Evolutionary conservation across 2,888 invertebrate species (phyloP), one percentile per base, ranked within the genome.

Genomic region (Iphiclides podalirius): DNA sequence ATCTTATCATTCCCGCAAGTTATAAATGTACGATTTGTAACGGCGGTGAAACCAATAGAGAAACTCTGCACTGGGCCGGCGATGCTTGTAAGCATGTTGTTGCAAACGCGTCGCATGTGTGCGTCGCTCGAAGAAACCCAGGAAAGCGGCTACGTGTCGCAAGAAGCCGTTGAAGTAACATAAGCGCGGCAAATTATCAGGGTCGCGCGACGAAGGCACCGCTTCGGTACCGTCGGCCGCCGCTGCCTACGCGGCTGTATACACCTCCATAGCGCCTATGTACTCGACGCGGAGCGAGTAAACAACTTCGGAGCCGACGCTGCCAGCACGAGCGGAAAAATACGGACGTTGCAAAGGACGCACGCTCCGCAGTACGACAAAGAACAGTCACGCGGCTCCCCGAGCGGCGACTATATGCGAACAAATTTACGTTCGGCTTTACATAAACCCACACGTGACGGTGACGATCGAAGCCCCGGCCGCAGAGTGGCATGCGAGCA

Each of bases 151-250:
- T 72, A 63, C 66, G 74, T 81, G 83, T 79, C 77, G 82, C 73
- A 85, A 86, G 87, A 87, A 87, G 87, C 87, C 87, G 79, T 87
- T 83, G 83, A 87, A 86, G 83, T 84, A 85, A 81, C 82, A 75
- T 83, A 82, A 84, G 85, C 82, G 82, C 83, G 85, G 87, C 79
- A 84, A 83, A 84, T 83, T 82, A 86, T 84, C 86, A 86, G 83
- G 85, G 86, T 75, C 85, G 82, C 71, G 70, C 79, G 79, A 72
- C 79, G 79, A 65, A 77, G 78, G 63, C 75, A 76, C 69, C 72
- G 70, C 67, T 70, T 67, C 68, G 71, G 62, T 72, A 70, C 74
- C 67, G 75, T 72, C 68, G 76, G 69, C 65, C 63, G 70, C 59
- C 71, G 73, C 77, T 74, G 74, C 81, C 80, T 81, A 80, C 83